phyloP scores from a whole-genome alignment of 1,140 invertebrate genomes.

The Conus betulinus region DNA sequence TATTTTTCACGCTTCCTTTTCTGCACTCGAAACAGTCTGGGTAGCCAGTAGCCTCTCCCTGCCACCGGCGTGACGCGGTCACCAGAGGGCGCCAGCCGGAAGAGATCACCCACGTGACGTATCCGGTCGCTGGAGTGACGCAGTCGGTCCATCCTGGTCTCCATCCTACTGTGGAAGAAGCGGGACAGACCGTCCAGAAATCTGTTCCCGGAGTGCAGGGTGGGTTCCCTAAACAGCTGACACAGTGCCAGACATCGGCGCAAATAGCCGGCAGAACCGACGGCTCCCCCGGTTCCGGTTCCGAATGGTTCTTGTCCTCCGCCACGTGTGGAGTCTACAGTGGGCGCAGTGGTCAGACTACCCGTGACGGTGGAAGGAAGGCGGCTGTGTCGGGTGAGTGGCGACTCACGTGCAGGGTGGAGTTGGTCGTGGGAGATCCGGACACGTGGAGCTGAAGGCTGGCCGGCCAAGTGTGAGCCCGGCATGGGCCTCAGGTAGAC shows the following conservation, averaged over 20 bases:
- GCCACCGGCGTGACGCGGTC: not conserved
- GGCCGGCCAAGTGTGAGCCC: not conserved
- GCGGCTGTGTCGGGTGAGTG: not conserved
- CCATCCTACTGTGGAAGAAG: conserved; percentile 10
- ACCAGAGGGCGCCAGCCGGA: conserved; percentile 13
- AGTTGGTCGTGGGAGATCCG: not conserved
- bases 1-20: not conserved
- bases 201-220: not conserved
- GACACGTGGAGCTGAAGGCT: not conserved
- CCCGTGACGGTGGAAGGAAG: not conserved
- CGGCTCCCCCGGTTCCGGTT: no score
- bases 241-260: not conserved
- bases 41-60: not conserved
- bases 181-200: conserved; percentile 5
- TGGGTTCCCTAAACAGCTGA: not conserved
- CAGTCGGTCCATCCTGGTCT: not conserved
- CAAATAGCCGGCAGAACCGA: not conserved
- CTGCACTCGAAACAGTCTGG: not conserved
- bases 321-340: not conserved
- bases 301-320: not conserved
- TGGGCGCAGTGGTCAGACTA: not conserved
- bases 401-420: not conserved
- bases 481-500: not conserved
- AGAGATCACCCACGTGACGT: conserved; percentile 4
- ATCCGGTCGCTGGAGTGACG: not conserved